phyloP scores from a whole-genome alignment of 2,113 vertebrate species.

The Leptobrachium ailaonicum region DNA sequence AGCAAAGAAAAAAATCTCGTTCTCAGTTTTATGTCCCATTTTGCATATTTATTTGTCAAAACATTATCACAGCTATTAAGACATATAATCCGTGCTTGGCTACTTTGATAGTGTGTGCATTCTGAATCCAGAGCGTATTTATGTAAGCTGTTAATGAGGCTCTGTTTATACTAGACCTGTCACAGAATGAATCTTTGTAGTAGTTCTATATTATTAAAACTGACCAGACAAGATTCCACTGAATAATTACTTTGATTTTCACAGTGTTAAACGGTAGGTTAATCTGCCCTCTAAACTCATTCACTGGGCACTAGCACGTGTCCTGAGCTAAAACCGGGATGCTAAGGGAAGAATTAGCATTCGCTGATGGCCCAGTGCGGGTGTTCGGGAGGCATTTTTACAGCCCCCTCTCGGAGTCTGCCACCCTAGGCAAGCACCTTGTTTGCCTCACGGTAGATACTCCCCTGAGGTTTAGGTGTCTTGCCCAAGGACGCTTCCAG shows the following conservation, averaged over 20 bases:
- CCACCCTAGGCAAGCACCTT: too few species aligned
- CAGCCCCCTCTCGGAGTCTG: too few species aligned
- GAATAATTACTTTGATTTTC: conserved; percentile 47
- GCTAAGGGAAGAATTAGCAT: too few species aligned
- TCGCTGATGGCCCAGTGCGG: too few species aligned
- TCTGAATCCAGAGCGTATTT: conserved; percentile 15
- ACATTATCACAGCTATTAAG: conserved; percentile 7
- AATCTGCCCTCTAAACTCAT: background rate
- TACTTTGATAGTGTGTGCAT: conserved; percentile 13
- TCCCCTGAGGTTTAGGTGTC: too few species aligned
- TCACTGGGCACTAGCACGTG: too few species aligned
- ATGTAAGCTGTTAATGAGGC: conserved; percentile 30
- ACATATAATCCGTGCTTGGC: conserved; percentile 12
- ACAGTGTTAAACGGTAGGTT: conserved; percentile 41
- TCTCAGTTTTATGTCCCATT: background rate
- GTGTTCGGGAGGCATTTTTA: too few species aligned
- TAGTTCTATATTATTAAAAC: conserved; percentile 41
- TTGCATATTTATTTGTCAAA: conserved; percentile 25
- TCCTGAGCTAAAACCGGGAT: too few species aligned
- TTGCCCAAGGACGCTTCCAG: too few species aligned
- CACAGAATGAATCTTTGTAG: conserved; percentile 42
- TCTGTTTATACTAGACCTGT: conserved; percentile 41
- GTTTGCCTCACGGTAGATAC: too few species aligned
- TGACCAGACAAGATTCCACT: conserved; percentile 39
- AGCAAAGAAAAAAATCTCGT: background rate